Evolutionary conservation across 2,888 invertebrate species (phyloP).

Genomic region (Cordilura impudica): DNA sequence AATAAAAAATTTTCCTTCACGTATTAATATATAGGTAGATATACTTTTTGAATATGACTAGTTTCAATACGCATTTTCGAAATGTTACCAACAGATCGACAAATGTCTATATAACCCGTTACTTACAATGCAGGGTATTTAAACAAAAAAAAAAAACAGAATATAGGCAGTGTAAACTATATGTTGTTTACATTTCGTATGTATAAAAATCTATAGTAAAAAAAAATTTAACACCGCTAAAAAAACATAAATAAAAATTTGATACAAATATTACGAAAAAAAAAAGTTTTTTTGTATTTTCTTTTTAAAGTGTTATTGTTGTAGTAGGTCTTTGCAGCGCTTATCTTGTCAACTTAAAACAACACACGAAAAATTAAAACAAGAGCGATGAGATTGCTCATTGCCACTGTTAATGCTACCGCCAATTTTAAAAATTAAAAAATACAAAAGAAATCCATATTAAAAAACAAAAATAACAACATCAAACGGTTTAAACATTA

Average conservation of each 20-base stretch:
- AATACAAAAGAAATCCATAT: neutral
- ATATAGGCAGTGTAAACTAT: neutral
- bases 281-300: too few species aligned
- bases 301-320: neutral
- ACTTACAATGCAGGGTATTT: too few species aligned
- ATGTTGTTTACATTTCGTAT: constrained; percentile 19
- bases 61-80: too few species aligned
- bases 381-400: constrained; percentile 52
- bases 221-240: too few species aligned
- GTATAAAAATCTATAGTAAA: too few species aligned
- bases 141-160: neutral
- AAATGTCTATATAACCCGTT: too few species aligned
- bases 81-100: too few species aligned
- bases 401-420: constrained; percentile 58
- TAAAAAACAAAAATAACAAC: neutral
- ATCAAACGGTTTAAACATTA: too few species aligned
- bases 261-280: constrained; percentile 4
- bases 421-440: constrained; percentile 12
- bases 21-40: too few species aligned
- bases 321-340: constrained; percentile 12
- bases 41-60: too few species aligned
- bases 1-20: too few species aligned
- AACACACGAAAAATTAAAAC: constrained; percentile 28
- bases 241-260: neutral
- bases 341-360: constrained; percentile 45